Evolutionary conservation across 2,113 vertebrate genomes (phyloP).

Genomic region (Junco hyemalis): DNA sequence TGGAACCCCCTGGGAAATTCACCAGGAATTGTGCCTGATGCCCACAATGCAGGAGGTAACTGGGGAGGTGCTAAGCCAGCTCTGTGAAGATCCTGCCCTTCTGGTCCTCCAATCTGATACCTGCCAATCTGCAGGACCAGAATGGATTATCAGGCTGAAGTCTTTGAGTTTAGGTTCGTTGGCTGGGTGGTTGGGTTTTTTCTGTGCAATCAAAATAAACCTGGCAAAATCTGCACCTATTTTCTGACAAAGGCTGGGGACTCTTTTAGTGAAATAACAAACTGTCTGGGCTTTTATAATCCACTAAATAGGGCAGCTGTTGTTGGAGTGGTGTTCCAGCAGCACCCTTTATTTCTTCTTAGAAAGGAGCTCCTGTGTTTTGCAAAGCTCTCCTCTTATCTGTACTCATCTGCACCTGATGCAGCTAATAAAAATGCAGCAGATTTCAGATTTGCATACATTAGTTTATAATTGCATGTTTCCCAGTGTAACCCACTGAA

Average conservation of each 20-base stretch:
- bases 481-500: neutral
- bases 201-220: neutral
- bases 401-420: conserved; percentile 34
- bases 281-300: neutral
- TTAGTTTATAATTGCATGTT: neutral
- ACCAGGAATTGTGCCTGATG: neutral
- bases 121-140: neutral
- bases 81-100: neutral
- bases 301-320: conserved; percentile 27
- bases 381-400: neutral
- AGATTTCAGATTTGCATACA: conserved; percentile 1
- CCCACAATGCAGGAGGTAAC: rapidly evolving
- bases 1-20: neutral
- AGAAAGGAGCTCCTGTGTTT: conserved; percentile 8
- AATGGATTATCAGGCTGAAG: neutral
- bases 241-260: neutral
- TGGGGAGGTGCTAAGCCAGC: neutral
- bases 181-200: neutral
- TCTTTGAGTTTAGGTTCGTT: neutral
- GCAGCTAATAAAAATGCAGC: conserved; percentile 16
- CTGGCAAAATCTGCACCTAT: neutral
- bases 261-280: neutral
- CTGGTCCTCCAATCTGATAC: neutral
- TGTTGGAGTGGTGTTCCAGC: conserved; percentile 35
- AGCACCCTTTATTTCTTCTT: conserved; percentile 10